phyloP scores from a whole-genome alignment of 2,888 invertebrate species.

The Rapana venosa region DNA sequence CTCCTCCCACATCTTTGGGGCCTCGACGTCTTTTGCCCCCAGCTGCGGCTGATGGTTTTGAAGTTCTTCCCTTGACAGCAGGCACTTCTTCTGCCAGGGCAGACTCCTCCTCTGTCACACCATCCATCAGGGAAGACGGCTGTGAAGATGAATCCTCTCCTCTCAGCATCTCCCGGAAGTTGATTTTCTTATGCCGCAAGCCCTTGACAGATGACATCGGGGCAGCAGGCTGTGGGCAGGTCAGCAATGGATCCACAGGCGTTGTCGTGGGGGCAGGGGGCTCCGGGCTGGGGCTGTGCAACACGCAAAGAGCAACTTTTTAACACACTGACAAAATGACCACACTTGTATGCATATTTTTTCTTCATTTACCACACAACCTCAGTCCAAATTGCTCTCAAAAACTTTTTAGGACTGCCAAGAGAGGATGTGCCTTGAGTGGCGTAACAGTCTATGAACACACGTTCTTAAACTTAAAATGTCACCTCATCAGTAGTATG shows the following conservation, averaged over 20 bases:
- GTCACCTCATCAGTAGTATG: no score
- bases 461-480: no score
- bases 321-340: no score
- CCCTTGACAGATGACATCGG: conserved; percentile 47
- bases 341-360: no score
- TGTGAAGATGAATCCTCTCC: conserved; percentile 59
- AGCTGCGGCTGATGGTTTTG: conserved; percentile 42
- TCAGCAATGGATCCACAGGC: conserved; percentile 20
- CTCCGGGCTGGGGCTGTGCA: conserved; percentile 40
- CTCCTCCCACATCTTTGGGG: neutral
- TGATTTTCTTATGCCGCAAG: conserved; percentile 73
- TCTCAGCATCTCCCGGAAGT: conserved; percentile 71
- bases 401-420: no score
- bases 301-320: no score
- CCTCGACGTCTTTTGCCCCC: conserved; percentile 59
- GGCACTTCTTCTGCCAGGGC: neutral
- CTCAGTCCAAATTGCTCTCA: no score
- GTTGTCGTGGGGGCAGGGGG: conserved; percentile 18
- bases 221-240: neutral
- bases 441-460: no score
- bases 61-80: neutral
- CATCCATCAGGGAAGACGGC: neutral
- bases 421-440: no score
- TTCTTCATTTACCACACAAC: no score
- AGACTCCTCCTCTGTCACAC: neutral